phyloP scores from a whole-genome alignment of 2,797 vertebrate species.

The Enteromius thamalakanensis region DNA sequence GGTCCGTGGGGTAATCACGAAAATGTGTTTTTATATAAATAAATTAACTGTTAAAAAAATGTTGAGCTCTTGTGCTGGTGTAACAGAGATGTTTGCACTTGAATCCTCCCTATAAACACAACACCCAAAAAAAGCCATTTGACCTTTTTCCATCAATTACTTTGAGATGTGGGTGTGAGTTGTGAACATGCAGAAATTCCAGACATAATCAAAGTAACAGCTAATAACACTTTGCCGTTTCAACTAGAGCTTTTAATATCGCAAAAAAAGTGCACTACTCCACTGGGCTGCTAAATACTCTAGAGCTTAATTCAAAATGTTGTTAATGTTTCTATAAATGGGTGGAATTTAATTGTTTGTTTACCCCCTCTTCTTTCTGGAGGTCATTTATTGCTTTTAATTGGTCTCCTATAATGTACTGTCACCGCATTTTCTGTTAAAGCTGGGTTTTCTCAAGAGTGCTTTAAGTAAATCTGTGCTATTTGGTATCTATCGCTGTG shows the following conservation, averaged over 20 bases:
- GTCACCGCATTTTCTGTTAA: slow-evolving; percentile 44
- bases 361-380: slow-evolving; percentile 22
- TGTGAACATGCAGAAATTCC: slow-evolving; percentile 51
- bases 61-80: slow-evolving; percentile 31
- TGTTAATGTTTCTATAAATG: slow-evolving; percentile 36
- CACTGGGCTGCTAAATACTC: slow-evolving; percentile 9
- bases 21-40: slow-evolving; percentile 65
- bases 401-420: slow-evolving; percentile 36
- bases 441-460: slow-evolving; percentile 42
- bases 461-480: slow-evolving; percentile 50
- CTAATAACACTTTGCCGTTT: slow-evolving; percentile 25
- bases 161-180: slow-evolving; percentile 39
- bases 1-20: slow-evolving; percentile 48
- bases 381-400: slow-evolving; percentile 47
- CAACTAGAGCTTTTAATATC: slow-evolving; percentile 18
- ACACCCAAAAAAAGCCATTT: slow-evolving; percentile 32
- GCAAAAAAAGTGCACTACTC: slow-evolving; percentile 3
- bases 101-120: slow-evolving; percentile 12
- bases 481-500: slow-evolving; percentile 52
- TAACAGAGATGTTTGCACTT: slow-evolving; percentile 19
- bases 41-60: slow-evolving; percentile 66
- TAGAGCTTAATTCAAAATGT: slow-evolving; percentile 33
- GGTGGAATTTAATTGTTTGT: slow-evolving; percentile 42
- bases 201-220: slow-evolving; percentile 35
- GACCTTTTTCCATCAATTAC: slow-evolving; percentile 45